These are phyloP conservation scores for Saturnia pavonia DNA, from an alignment of 2,888 invertebrate genomes.

Conservation along the genomic window DNA sequence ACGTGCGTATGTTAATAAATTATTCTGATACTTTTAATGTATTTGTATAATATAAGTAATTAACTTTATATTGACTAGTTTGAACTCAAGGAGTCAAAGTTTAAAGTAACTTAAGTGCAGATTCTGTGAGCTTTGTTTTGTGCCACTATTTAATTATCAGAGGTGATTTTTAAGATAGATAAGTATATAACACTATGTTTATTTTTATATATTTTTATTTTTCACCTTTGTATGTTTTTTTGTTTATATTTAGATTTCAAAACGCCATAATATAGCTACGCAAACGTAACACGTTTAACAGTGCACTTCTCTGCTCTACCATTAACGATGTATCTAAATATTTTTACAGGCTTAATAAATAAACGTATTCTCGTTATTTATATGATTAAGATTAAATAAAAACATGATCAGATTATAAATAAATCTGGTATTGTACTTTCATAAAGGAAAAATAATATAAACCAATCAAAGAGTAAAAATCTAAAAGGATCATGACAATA, in stretches of 20 bases:
- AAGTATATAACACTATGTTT: neutral
- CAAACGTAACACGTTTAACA: neutral
- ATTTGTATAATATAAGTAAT: neutral
- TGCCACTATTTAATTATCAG: neutral
- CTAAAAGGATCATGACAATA: neutral
- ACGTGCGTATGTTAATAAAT: neutral
- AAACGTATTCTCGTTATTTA: neutral
- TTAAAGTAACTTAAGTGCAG: neutral
- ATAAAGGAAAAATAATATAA: neutral
- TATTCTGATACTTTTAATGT: neutral
- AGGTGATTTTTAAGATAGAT: neutral
- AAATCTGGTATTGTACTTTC: neutral
- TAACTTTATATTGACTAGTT: neutral
- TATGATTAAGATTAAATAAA: neutral
- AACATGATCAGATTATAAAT: neutral
- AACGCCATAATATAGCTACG: neutral
- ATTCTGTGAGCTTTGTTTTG: neutral
- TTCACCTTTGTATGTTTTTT: neutral
- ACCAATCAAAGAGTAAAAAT: neutral
- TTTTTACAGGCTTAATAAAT: neutral
- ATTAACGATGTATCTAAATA: neutral
- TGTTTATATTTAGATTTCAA: constrained; percentile 2
- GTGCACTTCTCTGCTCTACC: neutral
- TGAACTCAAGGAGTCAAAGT: neutral
- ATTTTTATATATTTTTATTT: neutral